phyloP scores from a whole-genome alignment of 2,113 vertebrate genomes.

The Varanus komodoensis region DNA sequence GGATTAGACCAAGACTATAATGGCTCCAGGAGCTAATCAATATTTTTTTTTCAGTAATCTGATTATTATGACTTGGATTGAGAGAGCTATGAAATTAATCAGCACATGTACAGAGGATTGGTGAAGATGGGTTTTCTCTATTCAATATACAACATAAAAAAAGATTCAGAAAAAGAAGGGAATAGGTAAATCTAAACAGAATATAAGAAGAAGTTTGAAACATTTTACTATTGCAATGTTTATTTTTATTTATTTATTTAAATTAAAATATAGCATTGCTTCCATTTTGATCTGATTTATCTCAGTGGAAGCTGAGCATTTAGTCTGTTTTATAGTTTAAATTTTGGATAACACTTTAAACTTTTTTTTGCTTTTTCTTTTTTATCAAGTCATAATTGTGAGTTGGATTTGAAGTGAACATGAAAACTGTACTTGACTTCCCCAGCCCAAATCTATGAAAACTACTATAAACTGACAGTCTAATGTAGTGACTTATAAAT shows the following conservation, averaged over 20 bases:
- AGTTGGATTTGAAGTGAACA: neutral
- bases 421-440: neutral
- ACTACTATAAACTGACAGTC: neutral
- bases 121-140: neutral
- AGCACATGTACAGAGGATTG: neutral
- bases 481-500: neutral
- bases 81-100: neutral
- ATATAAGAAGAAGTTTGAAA: neutral
- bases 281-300: conserved; percentile 8
- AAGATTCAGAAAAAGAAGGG: neutral
- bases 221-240: neutral
- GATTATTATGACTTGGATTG: neutral
- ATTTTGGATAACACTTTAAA: neutral
- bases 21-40: too few species aligned
- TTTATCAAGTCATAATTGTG: neutral
- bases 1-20: too few species aligned
- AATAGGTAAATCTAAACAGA: neutral
- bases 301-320: neutral
- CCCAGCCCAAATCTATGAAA: neutral
- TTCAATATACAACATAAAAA: neutral
- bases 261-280: neutral
- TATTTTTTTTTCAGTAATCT: neutral
- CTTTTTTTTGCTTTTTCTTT: neutral
- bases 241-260: neutral
- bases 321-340: neutral